These are phyloP conservation scores for Aphis craccivora DNA, from an alignment of 1,140 invertebrate species.

Conservation along the genomic window DNA sequence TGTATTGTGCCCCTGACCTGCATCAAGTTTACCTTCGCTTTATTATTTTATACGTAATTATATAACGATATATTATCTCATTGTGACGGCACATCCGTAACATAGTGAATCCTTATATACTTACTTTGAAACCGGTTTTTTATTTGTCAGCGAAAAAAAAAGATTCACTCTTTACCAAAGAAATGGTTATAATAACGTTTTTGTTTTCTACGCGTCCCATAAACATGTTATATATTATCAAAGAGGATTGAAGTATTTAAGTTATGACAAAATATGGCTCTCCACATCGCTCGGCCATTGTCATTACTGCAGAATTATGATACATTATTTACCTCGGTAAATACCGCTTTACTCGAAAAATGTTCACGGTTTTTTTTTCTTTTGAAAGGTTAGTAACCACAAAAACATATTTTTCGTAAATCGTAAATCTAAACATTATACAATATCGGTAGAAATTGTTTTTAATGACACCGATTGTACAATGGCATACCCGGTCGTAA, in stretches of 20 bases:
- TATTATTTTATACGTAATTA: conserved; percentile 10
- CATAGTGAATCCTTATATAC: neutral
- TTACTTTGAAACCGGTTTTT: conserved; percentile 3
- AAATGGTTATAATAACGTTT: neutral
- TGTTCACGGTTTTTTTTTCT: neutral
- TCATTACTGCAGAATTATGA: neutral
- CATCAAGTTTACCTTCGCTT: neutral
- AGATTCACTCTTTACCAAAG: neutral
- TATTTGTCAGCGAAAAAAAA: neutral
- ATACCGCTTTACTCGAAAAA: neutral
- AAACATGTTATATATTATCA: neutral
- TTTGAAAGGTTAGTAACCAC: too few species aligned
- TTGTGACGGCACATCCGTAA: conserved; percentile 28
- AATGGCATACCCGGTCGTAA: too few species aligned
- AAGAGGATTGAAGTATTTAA: neutral
- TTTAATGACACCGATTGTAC: too few species aligned
- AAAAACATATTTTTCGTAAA: too few species aligned
- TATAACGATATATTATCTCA: neutral
- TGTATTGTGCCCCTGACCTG: conserved; percentile 27
- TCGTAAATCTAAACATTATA: too few species aligned
- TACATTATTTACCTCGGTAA: neutral
- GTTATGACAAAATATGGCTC: neutral
- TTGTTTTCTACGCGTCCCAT: neutral
- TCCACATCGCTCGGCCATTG: too few species aligned
- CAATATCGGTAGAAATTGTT: too few species aligned